Conservation (phyloP, 2,888 invertebrate genomes). For the Drosophila ezoana region DNA sequence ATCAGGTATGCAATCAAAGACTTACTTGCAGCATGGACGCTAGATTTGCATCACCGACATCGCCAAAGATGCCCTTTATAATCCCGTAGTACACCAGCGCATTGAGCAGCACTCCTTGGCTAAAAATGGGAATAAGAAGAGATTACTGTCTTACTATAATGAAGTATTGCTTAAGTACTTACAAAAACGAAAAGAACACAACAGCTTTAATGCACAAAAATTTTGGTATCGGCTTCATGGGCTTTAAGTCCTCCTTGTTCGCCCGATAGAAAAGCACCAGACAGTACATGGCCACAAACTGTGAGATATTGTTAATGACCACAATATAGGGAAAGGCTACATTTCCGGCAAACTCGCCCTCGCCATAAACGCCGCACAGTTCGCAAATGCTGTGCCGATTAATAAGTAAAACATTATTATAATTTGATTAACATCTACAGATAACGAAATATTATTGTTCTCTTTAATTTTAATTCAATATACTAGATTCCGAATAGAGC, state of each 20-base stretch:
- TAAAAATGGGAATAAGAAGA: slow-evolving; percentile 82
- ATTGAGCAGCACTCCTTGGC: slow-evolving; percentile 96
- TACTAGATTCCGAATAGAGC: not conserved
- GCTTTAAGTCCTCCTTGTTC: slow-evolving; percentile 92
- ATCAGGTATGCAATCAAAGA: not conserved
- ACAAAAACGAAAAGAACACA: slow-evolving; percentile 99
- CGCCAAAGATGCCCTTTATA: slow-evolving; percentile 91
- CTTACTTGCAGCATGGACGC: slow-evolving; percentile 93
- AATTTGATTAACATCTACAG: not conserved
- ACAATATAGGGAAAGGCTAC: slow-evolving; percentile 96
- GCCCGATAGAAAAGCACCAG: slow-evolving; percentile 97
- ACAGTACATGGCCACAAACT: slow-evolving; percentile 98
- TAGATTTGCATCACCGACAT: slow-evolving; percentile 89
- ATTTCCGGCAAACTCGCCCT: slow-evolving; percentile 94
- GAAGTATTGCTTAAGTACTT: slow-evolving; percentile 85
- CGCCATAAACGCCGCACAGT: slow-evolving; percentile 93
- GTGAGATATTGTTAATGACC: slow-evolving; percentile 95
- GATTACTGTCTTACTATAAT: not conserved
- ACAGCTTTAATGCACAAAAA: slow-evolving; percentile 99
- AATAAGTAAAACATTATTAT: slow-evolving; percentile 1
- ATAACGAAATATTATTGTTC: too few relatives aligned
- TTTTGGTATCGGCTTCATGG: slow-evolving; percentile 97
- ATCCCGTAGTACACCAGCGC: slow-evolving; percentile 93
- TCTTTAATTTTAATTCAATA: not conserved
- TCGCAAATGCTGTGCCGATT: slow-evolving; percentile 90